Percentiles rank a stretch among this genome's conserved stretches.
These are phyloP conservation scores for Agapornis roseicollis DNA, from an alignment of 2,113 vertebrate genomes.

Conservation along the genomic window DNA sequence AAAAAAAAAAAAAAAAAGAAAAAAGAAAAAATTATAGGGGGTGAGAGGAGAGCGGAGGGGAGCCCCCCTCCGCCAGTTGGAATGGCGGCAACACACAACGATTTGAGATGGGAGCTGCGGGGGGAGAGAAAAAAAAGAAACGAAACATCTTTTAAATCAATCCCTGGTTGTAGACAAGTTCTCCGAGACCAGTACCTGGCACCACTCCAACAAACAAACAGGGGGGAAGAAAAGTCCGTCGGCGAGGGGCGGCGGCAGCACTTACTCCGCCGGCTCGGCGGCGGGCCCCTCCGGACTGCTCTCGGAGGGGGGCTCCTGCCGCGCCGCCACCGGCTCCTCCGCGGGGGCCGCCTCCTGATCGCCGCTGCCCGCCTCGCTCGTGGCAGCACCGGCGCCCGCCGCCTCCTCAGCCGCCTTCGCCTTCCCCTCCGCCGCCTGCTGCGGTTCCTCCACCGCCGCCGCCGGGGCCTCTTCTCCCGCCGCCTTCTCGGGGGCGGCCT, in stretches of 20 bases:
- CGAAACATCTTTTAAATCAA: conserved; percentile 87
- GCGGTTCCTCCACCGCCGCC: conserved; percentile 40
- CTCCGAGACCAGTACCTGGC: conserved; percentile 90
- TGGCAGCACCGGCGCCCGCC: conserved; percentile 12
- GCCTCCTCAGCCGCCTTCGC: conserved; percentile 45
- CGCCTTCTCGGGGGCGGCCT: conserved; percentile 70
- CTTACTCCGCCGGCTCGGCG: conserved; percentile 80
- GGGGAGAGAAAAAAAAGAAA: conserved; percentile 61
- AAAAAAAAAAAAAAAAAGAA: conserved; percentile 73
- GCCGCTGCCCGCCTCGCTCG: conserved; percentile 58
- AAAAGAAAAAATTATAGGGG: conserved; percentile 51
- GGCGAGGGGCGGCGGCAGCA: conserved; percentile 49
- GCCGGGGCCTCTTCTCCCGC: conserved; percentile 72
- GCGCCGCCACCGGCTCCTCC: conserved; percentile 75
- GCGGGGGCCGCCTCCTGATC: conserved; percentile 76
- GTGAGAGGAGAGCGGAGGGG: conserved; percentile 66
- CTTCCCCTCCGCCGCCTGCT: conserved; percentile 48
- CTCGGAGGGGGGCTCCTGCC: conserved; percentile 78
- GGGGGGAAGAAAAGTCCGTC: conserved; percentile 77
- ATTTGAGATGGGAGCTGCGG: conserved; percentile 85
- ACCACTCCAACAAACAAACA: conserved; percentile 89
- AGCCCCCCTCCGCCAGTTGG: conserved; percentile 80
- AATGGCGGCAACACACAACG: conserved; percentile 84
- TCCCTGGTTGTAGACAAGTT: conserved; percentile 94
- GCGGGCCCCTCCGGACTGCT: conserved; percentile 82